Percentiles rank a stretch among this genome's conserved stretches.
These are phyloP conservation scores for Caenorhabditis uteleia DNA, from an alignment of 2,888 invertebrate genomes.

Conservation along the genomic window DNA sequence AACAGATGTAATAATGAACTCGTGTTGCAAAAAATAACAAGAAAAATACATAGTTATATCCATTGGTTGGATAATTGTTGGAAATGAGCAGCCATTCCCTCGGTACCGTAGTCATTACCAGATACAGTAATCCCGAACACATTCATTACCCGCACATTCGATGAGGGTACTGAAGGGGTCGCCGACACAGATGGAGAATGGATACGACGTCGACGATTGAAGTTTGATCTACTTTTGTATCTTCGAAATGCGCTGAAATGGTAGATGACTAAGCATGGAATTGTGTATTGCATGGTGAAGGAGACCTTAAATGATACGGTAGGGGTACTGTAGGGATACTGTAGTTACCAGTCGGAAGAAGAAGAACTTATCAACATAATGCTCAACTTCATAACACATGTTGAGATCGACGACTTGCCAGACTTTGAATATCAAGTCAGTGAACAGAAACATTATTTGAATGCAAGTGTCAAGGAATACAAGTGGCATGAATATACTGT, in stretches of 20 bases:
- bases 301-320: constrained; percentile 21
- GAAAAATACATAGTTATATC: constrained; percentile 4
- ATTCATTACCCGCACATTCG: constrained; percentile 6
- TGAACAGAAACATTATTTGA: constrained; percentile 23
- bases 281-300: constrained; percentile 18
- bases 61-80: constrained; percentile 16
- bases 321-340: not conserved
- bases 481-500: constrained; percentile 20
- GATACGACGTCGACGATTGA: too few species aligned
- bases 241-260: too few species aligned
- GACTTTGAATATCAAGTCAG: constrained; percentile 14
- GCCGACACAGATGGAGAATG: too few species aligned
- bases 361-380: constrained; percentile 20
- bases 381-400: constrained; percentile 25
- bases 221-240: too few species aligned
- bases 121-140: constrained; percentile 19
- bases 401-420: constrained; percentile 29
- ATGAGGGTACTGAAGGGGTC: constrained; percentile 9
- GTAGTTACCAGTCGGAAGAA: constrained; percentile 18
- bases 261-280: constrained; percentile 15
- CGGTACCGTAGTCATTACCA: constrained; percentile 11
- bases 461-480: constrained; percentile 16
- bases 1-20: not conserved
- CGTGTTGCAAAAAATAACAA: not conserved
- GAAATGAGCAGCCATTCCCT: constrained; percentile 27